phyloP scores from a whole-genome alignment of 2,888 invertebrate species.

The Lysandra bellargus region DNA sequence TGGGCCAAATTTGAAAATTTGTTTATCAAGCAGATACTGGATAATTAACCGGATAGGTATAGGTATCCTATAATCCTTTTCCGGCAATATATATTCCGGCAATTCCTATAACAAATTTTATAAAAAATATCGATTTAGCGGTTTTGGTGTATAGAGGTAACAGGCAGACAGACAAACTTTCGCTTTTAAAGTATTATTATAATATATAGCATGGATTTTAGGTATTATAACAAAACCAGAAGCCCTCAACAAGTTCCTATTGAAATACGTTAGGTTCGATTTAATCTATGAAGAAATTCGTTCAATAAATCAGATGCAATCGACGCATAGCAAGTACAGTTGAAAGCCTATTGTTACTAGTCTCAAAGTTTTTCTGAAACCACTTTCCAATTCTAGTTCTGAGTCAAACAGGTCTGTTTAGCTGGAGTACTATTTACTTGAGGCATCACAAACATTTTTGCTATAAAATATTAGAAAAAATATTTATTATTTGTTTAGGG shows the following conservation, averaged over 20 bases:
- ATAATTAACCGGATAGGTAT: too few relatives aligned
- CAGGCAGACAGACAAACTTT: background rate
- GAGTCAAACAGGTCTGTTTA: constrained; percentile 38
- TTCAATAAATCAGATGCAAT: constrained; percentile 43
- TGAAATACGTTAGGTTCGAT: constrained; percentile 41
- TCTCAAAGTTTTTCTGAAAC: constrained; percentile 38
- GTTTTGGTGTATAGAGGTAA: background rate
- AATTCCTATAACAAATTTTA: too few relatives aligned
- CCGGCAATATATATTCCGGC: too few relatives aligned
- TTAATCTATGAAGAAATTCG: constrained; percentile 41
- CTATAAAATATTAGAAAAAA: background rate
- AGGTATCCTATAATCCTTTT: too few relatives aligned
- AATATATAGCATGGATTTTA: background rate
- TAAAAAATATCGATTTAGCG: too few relatives aligned
- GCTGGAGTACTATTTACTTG: constrained; percentile 35
- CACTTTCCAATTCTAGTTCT: constrained; percentile 40
- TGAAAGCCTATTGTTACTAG: constrained; percentile 41
- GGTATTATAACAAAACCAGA: constrained; percentile 7
- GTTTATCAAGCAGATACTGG: too few relatives aligned
- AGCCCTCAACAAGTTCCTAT: constrained; percentile 34
- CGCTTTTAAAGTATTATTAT: background rate
- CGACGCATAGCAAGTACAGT: constrained; percentile 34
- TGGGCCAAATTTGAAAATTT: too few relatives aligned
- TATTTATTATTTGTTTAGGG: too few relatives aligned
- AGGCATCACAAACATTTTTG: background rate